A percentile compares a stretch with the other conserved stretches of the same genome.
Evolutionary conservation across 1,140 invertebrate species (phyloP).

Genomic region (Scylla paramamosain): DNA sequence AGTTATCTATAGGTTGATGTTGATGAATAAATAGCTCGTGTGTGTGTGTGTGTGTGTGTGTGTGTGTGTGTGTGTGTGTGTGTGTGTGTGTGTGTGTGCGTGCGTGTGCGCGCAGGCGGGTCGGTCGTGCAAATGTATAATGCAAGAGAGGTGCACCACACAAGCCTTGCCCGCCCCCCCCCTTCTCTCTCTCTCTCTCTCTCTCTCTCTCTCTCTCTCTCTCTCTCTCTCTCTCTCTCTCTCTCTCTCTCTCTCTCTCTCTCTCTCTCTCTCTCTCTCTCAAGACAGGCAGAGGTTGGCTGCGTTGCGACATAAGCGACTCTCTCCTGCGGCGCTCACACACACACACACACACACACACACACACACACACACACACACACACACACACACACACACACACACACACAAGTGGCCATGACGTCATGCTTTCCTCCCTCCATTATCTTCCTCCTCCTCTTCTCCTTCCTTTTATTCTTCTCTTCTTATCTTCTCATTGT

Average conservation of each 20-base stretch:
- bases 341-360: background rate
- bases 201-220: slow-evolving; percentile 44
- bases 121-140: background rate
- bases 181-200: slow-evolving; percentile 38
- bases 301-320: background rate
- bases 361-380: slow-evolving; percentile 22
- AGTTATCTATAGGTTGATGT: background rate
- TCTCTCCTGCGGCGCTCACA: background rate
- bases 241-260: too few relatives aligned
- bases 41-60: slow-evolving; percentile 41
- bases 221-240: slow-evolving; percentile 37
- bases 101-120: background rate
- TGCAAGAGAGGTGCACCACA: background rate
- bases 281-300: background rate
- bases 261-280: too few relatives aligned
- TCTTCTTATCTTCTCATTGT: too few relatives aligned
- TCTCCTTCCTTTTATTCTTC: background rate
- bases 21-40: background rate
- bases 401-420: too few relatives aligned
- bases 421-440: background rate
- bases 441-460: background rate
- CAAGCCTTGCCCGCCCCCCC: background rate
- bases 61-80: slow-evolving; percentile 43
- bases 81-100: slow-evolving; percentile 2
- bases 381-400: background rate